phyloP scores from a whole-genome alignment of 2,888 invertebrate species.

The Cephus sareptanus region DNA sequence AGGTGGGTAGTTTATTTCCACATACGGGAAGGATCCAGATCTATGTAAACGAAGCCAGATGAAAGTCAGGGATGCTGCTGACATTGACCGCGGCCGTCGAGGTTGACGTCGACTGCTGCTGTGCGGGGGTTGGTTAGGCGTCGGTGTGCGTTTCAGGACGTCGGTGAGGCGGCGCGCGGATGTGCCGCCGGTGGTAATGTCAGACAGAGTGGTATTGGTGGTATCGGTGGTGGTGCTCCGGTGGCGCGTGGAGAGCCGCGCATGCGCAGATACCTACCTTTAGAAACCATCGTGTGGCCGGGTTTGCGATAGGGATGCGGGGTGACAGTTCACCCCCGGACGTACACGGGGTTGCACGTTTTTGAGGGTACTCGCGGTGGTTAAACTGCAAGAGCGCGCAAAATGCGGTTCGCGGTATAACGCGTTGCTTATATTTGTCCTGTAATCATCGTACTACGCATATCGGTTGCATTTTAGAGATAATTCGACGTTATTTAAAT shows the following conservation, averaged over 20 bases:
- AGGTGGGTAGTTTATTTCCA: no score
- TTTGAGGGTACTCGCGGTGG: no score
- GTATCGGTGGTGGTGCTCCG: neutral
- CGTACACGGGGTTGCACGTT: constrained; percentile 47
- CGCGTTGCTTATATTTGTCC: no score
- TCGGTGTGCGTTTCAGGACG: neutral
- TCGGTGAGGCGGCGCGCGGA: no score
- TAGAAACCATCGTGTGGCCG: constrained; percentile 26
- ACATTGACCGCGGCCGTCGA: constrained; percentile 53
- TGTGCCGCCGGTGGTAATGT: constrained; percentile 3
- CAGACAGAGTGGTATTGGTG: constrained; percentile 11
- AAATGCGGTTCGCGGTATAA: no score
- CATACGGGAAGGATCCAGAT: no score
- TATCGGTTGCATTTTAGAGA: no score
- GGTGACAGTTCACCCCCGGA: constrained; percentile 56
- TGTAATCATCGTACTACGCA: no score
- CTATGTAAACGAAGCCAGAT: no score
- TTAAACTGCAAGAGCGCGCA: no score
- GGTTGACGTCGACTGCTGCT: constrained; percentile 33
- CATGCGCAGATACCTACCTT: constrained; percentile 12
- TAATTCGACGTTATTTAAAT: no score
- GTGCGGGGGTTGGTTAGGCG: constrained; percentile 9
- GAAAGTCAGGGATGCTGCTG: constrained; percentile 43
- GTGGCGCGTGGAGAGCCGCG: constrained; percentile 16
- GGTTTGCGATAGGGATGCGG: constrained; percentile 45